Evolutionary conservation across 30 jellyfish, hydroid and myxozoan genomes (phyloP), one percentile per base, ranked within the genome.

Genomic region (Pelagia noctiluca): DNA sequence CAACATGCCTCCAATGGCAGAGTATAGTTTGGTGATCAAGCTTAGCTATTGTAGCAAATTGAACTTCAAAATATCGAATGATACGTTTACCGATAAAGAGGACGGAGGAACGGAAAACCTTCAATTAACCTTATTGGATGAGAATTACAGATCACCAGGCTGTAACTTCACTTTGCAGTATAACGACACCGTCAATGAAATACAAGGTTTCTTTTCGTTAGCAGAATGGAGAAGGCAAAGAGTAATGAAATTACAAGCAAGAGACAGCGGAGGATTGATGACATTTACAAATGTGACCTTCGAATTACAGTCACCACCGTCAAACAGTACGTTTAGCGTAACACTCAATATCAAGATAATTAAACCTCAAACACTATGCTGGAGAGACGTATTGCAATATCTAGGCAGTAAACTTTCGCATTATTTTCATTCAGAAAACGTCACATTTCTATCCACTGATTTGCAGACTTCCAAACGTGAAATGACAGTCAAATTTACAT

Each of bases 1-100:
- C 25, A 86, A 86, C 35, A 28, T 80, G 2, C 86, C 96, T 23
- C 96, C 96, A 31, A 71, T 75, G 23, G 74, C 90, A 37, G 21
- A 25, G 24, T 2, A 24, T 21, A 0, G 68, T 13, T 4, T 86
- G 35, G 61, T 1, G 26, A 29, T 65, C 37, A 3, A 76, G 2
- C 50, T 75, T 21, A 3, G 64, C 4, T 67, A 10, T 37, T 86
- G 96, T 76, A 50, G 36, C 0, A 30, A 38, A 18, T 48, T 74
- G 32, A 71, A 67, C n/a, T 75, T 37, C 85, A 61, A 25, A 35
- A 50, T 86, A 16, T 90, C 96, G 10, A 76, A 76, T 50, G 90
- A 64, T 35, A 38, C 53, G 1, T 86, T 86, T 24, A 28, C 37
- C 35, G 96, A 86, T 48, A 86, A 64, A 29, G 86, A 86, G 63